Base-by-base conservation (phyloP, 2,797 vertebrate species). In the Vireo griseus region DNA sequence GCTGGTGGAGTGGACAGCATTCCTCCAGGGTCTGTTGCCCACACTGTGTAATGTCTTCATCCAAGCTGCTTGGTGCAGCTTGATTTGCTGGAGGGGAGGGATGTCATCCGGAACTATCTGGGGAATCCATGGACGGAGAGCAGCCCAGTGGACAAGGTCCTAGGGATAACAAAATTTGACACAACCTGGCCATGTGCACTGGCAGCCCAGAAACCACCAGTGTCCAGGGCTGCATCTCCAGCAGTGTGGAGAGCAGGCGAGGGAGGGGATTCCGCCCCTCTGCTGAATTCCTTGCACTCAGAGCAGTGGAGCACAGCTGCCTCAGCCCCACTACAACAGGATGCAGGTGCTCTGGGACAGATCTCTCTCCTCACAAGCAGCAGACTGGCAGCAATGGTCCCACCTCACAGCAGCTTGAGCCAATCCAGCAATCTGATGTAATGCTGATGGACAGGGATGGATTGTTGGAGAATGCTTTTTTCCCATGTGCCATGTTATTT, bases 401-500 rank as follows among this genome's bases (percentile, higher is more conserved):
- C 33, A 22, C 19, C 26, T 44, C 37, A 15, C 6, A 37, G 4
- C 62, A 74, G 31, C 61, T 12, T 16, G 10, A 83, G 52, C 11
- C 16, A 44, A 51, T 10, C 22, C 77, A 77, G 28, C 37, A 39
- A 39, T 9, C 59, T 72, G 31, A 58, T 58, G 4, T 5, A 33
- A 65, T 13, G 47, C 45, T 9, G n/a, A 28, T 2, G 13, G 16
- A 42, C 10, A 24, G 2, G 20, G 57, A 48, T 1, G 10, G 39
- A 50, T 29, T 44, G 12, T 0, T 18, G 4, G 21, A 44, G 29
- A 69, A 50, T 1, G 15, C 16, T 16, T 37, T 69, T 50, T 16
- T 16, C 4, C 29, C 58, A 45, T 1, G 1, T 7, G 17, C 31
- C 45, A 8, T 0, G 1, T 37, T 62, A 47, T 1, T 7, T 12